phyloP scores from a whole-genome alignment of 30 jellyfish, hydroid and myxozoan genomes.

The Phacellophora camtschatica region DNA sequence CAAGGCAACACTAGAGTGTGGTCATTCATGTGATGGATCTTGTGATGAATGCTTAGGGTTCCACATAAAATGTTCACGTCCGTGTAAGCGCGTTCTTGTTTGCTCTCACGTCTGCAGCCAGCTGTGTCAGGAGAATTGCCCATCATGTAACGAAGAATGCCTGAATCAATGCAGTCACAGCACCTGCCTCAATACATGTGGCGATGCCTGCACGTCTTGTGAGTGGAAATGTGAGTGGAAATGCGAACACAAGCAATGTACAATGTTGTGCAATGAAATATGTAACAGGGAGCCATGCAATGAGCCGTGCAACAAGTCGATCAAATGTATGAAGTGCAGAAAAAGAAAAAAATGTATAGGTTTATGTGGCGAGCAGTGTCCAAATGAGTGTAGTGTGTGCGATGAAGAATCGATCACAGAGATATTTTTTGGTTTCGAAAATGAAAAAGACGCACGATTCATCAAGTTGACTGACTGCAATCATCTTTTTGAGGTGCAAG shows the following conservation, averaged over 20 bases:
- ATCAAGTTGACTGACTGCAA: constrained; percentile 35
- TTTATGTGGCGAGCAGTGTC: constrained; percentile 59
- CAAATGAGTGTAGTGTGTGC: constrained; percentile 17
- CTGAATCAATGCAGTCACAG: constrained; percentile 14
- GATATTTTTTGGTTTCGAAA: constrained; percentile 46
- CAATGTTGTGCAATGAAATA: not conserved
- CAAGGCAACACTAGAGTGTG: not conserved
- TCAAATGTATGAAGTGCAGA: not conserved
- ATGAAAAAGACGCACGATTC: constrained; percentile 26
- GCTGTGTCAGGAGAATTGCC: constrained; percentile 28
- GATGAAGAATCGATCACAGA: constrained; percentile 1
- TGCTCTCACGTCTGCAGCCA: constrained; percentile 2
- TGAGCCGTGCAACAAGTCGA: not conserved
- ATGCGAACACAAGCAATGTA: not conserved
- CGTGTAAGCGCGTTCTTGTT: not conserved
- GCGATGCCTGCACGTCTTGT: not conserved
- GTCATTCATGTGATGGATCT: not conserved
- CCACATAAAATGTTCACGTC: not conserved
- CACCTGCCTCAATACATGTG: not conserved
- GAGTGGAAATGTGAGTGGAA: not conserved
- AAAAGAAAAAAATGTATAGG: not conserved
- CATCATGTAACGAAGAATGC: constrained; percentile 29
- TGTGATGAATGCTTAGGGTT: not conserved
- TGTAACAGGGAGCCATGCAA: not conserved
- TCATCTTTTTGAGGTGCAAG: constrained; percentile 31